A percentile compares a stretch with the other conserved stretches of the same genome.
Conservation (phyloP, 35 echinoderm and acorn worm genomes). For the Patiria miniata region DNA sequence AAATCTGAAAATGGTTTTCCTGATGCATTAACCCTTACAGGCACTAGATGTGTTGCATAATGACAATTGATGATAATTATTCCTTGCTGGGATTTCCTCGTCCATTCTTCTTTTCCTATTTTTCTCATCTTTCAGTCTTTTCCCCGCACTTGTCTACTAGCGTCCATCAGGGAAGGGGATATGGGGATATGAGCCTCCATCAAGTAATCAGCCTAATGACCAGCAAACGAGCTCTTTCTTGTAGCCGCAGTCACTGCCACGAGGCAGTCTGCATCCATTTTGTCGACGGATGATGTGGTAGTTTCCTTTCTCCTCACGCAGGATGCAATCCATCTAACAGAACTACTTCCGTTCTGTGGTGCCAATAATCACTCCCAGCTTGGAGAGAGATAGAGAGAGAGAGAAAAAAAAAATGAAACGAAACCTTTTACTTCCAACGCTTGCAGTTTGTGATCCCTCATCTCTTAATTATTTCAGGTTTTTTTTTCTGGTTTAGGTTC, state of each 20-base stretch:
- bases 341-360: slow-evolving; percentile 6
- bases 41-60: not conserved
- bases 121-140: not conserved
- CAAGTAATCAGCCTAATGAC: slow-evolving; percentile 13
- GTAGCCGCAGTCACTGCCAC: not conserved
- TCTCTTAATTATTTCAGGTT: not conserved
- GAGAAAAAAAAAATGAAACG: not conserved
- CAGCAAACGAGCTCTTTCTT: slow-evolving; percentile 4
- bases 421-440: not conserved
- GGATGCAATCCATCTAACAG: slow-evolving; percentile 25
- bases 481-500: not conserved
- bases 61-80: slow-evolving; percentile 18
- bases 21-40: not conserved
- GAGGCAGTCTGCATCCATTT: not conserved
- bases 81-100: not conserved
- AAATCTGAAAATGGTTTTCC: slow-evolving; percentile 15
- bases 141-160: not conserved
- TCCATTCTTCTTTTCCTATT: not conserved
- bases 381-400: no score
- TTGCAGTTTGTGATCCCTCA: not conserved
- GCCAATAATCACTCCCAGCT: slow-evolving; percentile 3
- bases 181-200: slow-evolving; percentile 22
- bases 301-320: not conserved
- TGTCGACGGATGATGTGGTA: not conserved
- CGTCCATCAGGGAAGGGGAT: slow-evolving; percentile 20